These are phyloP conservation scores for Gobio gobio DNA, from an alignment of 2,113 vertebrate genomes.

Conservation along the genomic window DNA sequence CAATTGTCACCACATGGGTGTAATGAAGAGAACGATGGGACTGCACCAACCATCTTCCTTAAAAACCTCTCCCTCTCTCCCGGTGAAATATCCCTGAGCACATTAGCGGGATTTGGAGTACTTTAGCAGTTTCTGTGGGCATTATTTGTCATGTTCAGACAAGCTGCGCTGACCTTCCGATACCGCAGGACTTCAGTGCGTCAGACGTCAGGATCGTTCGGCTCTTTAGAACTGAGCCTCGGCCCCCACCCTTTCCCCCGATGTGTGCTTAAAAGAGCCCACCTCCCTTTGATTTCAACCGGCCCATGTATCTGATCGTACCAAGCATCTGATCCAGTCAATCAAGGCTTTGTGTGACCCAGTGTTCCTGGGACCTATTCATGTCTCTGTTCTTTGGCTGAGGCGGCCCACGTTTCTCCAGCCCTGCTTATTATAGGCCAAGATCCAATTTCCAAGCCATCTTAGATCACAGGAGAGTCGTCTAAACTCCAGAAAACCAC, in stretches of 20 bases:
- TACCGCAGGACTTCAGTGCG: slow-evolving; percentile 20
- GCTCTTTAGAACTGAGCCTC: slow-evolving; percentile 21
- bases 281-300: slow-evolving; percentile 56
- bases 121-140: slow-evolving; percentile 22
- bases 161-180: slow-evolving; percentile 10
- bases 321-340: slow-evolving; percentile 62
- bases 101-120: slow-evolving; percentile 16
- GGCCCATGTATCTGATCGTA: slow-evolving; percentile 28
- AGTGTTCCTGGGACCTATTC: slow-evolving; percentile 42
- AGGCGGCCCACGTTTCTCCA: slow-evolving; percentile 54
- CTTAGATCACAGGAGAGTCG: slow-evolving; percentile 74
- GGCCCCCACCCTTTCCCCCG: slow-evolving; percentile 32
- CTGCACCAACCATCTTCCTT: slow-evolving; percentile 41
- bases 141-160: slow-evolving; percentile 41
- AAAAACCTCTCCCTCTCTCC: slow-evolving; percentile 10
- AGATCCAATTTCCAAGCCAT: slow-evolving; percentile 77
- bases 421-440: slow-evolving; percentile 58
- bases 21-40: slow-evolving; percentile 49
- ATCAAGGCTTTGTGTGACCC: slow-evolving; percentile 58
- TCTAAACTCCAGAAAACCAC: slow-evolving; percentile 74
- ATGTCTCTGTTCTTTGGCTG: slow-evolving; percentile 59
- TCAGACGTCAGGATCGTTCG: slow-evolving; percentile 11
- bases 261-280: slow-evolving; percentile 50
- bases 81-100: slow-evolving; percentile 26
- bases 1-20: slow-evolving; percentile 58